Evolutionary conservation across 2,113 vertebrate species (phyloP), one percentile per base, ranked within the genome.

Genomic region (Odontesthes bonariensis): DNA sequence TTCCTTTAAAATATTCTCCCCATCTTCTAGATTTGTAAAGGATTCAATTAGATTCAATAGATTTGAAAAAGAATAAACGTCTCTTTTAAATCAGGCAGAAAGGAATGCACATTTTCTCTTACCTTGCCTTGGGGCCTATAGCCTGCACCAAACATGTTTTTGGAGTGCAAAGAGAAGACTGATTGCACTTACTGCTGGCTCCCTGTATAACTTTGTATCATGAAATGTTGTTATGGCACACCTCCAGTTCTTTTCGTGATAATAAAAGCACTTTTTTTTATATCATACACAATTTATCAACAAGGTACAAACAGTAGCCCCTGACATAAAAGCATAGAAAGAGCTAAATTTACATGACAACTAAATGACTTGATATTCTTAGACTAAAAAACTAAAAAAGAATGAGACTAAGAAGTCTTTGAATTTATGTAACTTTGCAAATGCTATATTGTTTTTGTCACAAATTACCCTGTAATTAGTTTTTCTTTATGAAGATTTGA

Each of bases 51-150:
- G 35, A 8, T 49, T 49, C 2, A 13, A 14, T 13, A n/a, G 19
- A 49, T 27, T 2, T 27, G 1, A 1, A 27, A 83, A 76, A 87
- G 67, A 79, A 69, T 74, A 84, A 81, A 83, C 79, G 72, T 86
- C 79, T 82, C 80, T 90, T 91, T 89, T 85, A 91, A 91, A 90
- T 89, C 84, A 79, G 76, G 91, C 89, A 91, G 89, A 93, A 92
- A 89, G 92, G 90, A 91, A 94, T 93, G 91, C 83, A 87, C 77
- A 69, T 79, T 75, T 79, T 81, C 80, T 86, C 76, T 79, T 62
- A 32, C 69, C 58, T 80, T 5, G 56, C 84, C 90, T 84, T 83
- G 65, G 78, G 91, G 87, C 90, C 75, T 82, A 51, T 74, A 32
- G 71, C 84, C 81, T 84, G 89, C 74, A 82, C 89, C 82, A 74